These are phyloP conservation scores for Drosophila mayri DNA, from an alignment of 1,140 invertebrate species.

Conservation along the genomic window DNA sequence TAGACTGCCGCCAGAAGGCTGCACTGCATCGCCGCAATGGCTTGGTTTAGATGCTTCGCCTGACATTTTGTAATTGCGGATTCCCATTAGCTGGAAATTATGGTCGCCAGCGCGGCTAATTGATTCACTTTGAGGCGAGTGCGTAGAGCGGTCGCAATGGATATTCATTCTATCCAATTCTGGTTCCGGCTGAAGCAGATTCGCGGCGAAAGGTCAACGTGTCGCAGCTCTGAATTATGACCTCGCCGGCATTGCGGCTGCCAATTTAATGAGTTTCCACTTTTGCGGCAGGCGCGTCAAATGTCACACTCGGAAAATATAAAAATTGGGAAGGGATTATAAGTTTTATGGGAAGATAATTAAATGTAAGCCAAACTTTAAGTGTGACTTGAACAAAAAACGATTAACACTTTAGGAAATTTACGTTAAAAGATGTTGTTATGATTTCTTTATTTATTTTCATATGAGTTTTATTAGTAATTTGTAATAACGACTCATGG, in stretches of 20 bases:
- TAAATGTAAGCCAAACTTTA: neutral
- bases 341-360: constrained; percentile 10
- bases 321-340: neutral
- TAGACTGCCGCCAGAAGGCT: constrained; percentile 37
- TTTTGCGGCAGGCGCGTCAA: constrained; percentile 50
- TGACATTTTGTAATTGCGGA: constrained; percentile 63
- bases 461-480: too few species aligned
- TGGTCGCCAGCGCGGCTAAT: constrained; percentile 57
- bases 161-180: constrained; percentile 30
- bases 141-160: constrained; percentile 46
- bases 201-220: constrained; percentile 70
- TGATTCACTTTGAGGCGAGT: constrained; percentile 59
- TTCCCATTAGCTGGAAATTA: constrained; percentile 57
- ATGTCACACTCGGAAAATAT: constrained; percentile 32
- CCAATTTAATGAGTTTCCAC: constrained; percentile 66
- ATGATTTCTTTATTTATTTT: too few species aligned
- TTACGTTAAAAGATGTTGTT: too few species aligned
- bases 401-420: too few species aligned
- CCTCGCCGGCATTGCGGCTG: constrained; percentile 67
- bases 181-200: constrained; percentile 35
- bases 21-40: constrained; percentile 24
- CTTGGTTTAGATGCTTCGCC: constrained; percentile 21
- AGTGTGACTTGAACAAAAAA: neutral
- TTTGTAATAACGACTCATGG: too few species aligned
- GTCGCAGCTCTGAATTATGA: constrained; percentile 71